phyloP scores from a whole-genome alignment of 2,113 vertebrate genomes.

The Agapornis roseicollis region DNA sequence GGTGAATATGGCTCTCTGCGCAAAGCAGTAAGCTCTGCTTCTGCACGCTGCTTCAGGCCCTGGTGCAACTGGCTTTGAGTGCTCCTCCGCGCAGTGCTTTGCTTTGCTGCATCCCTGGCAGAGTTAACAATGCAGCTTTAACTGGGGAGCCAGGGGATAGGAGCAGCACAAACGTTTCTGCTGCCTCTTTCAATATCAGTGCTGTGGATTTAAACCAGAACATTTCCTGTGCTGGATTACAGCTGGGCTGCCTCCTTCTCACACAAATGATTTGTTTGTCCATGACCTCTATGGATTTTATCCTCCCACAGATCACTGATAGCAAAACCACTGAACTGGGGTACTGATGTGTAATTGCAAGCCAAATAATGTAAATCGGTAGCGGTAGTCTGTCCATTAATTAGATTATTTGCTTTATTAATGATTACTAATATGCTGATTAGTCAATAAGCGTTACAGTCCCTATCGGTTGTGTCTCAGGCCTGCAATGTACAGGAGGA shows the following conservation, averaged over 20 bases:
- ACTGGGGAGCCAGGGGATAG: background rate
- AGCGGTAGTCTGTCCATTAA: background rate
- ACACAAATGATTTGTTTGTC: background rate
- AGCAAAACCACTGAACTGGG: background rate
- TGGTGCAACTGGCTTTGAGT: background rate
- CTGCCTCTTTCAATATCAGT: background rate
- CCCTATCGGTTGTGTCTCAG: background rate
- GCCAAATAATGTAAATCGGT: background rate
- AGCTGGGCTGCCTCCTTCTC: background rate
- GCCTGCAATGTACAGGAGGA: background rate
- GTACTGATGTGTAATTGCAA: background rate
- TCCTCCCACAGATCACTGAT: background rate
- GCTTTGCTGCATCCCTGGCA: background rate
- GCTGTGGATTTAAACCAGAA: background rate
- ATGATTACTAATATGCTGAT: background rate
- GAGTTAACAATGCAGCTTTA: background rate
- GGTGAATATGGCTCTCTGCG: background rate
- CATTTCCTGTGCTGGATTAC: accelerated
- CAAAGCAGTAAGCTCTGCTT: background rate
- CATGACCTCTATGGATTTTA: background rate
- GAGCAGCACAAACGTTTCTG: background rate
- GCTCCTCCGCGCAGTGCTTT: background rate
- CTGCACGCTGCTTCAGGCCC: background rate
- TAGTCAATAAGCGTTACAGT: background rate
- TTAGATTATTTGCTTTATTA: background rate